Evolutionary conservation across 2,797 vertebrate genomes (phyloP).

Genomic region (Liparis tanakae): DNA sequence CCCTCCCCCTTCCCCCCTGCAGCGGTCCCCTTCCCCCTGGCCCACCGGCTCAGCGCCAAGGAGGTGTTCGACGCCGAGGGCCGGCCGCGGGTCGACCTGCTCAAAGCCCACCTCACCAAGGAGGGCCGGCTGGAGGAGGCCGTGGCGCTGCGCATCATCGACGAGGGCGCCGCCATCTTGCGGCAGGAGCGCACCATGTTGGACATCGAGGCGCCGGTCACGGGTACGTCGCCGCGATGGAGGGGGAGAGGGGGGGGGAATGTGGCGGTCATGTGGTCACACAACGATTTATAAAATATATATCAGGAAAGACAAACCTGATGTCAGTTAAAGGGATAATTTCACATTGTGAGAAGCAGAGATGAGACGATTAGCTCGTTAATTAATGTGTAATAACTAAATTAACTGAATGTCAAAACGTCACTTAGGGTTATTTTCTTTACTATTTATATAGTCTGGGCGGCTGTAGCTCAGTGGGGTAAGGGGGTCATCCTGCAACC

Average conservation of each 20-base stretch:
- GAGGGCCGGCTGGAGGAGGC: conserved; percentile 87
- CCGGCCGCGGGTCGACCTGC: conserved; percentile 85
- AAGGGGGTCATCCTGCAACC: no score
- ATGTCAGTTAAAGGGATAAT: not conserved
- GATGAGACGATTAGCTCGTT: not conserved
- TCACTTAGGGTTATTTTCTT: not conserved
- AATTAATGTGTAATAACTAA: not conserved
- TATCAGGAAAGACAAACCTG: not conserved
- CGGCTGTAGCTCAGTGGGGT: no score
- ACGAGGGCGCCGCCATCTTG: conserved; percentile 86
- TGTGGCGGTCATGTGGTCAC: not conserved
- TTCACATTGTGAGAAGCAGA: not conserved
- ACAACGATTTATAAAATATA: not conserved
- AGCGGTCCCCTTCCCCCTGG: conserved; percentile 88
- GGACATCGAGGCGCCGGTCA: conserved; percentile 88
- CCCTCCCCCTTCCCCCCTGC: not conserved
- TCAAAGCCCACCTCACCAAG: conserved; percentile 88
- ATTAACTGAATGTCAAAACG: not conserved
- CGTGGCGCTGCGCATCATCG: conserved; percentile 85
- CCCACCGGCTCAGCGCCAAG: conserved; percentile 87
- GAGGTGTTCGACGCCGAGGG: conserved; percentile 88
- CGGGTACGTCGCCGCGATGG: conserved; percentile 67
- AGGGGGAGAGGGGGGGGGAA: not conserved
- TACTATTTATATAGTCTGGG: not conserved
- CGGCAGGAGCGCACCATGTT: conserved; percentile 88